Percentiles rank a stretch among this genome's conserved stretches.
Conservation (phyloP, 1,140 invertebrate species). For the Eurosta solidaginis region DNA sequence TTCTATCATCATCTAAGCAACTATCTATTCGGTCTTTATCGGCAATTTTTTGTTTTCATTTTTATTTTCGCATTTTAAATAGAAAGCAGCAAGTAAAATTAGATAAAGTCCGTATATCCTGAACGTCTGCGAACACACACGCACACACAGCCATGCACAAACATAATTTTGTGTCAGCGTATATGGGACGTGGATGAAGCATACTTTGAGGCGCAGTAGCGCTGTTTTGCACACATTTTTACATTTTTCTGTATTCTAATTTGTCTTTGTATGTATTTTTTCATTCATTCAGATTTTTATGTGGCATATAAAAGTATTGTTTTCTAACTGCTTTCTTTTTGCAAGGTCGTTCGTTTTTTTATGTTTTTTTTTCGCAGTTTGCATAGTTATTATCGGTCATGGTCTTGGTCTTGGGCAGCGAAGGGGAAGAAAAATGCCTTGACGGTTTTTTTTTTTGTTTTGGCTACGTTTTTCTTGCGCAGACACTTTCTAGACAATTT, state of each 20-base stretch:
- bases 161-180: no score
- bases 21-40: not conserved
- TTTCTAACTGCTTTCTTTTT: slow-evolving; percentile 22
- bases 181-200: no score
- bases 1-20: not conserved
- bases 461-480: no score
- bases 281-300: not conserved
- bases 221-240: no score
- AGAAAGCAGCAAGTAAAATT: not conserved
- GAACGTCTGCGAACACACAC: not conserved
- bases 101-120: not conserved
- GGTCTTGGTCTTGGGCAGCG: no score
- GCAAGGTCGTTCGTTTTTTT: slow-evolving; percentile 31
- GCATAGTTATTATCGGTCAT: not conserved
- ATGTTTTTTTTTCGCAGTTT: not conserved
- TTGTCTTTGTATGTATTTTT: not conserved
- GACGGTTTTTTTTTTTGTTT: no score
- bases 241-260: not conserved
- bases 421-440: no score
- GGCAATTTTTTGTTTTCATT: slow-evolving; percentile 4
- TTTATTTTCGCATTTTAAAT: not conserved
- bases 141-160: no score
- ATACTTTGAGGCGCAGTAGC: no score
- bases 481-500: no score
- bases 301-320: not conserved